These are phyloP conservation scores for Pardalotus punctatus DNA, from an alignment of 2,113 vertebrate species.

Conservation along the genomic window DNA sequence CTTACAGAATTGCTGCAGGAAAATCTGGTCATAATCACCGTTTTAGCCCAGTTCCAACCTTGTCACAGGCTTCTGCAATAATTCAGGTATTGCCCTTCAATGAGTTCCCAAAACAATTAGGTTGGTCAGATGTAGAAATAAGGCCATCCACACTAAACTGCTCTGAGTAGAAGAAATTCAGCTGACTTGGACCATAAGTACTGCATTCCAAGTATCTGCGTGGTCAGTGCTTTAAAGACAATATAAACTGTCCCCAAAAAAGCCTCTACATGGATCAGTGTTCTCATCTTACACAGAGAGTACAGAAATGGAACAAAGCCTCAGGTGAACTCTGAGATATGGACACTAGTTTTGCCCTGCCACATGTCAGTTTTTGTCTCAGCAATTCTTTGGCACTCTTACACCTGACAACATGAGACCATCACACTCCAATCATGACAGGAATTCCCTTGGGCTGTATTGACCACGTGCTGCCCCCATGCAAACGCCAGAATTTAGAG, in stretches of 20 bases:
- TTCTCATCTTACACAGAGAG: neutral
- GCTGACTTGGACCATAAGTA: neutral
- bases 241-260: neutral
- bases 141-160: neutral
- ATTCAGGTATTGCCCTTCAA: neutral
- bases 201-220: neutral
- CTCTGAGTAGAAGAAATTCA: neutral
- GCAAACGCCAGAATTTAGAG: neutral
- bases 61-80: fast-evolving
- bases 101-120: neutral
- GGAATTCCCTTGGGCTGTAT: neutral
- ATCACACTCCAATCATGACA: neutral
- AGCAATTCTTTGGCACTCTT: neutral
- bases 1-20: neutral
- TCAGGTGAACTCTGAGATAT: neutral
- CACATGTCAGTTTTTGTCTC: neutral
- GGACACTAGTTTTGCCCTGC: neutral
- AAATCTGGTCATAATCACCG: neutral
- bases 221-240: neutral
- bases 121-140: neutral
- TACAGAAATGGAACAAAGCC: neutral
- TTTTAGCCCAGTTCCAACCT: neutral
- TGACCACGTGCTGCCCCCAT: neutral
- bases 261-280: neutral
- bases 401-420: neutral